Evolutionary conservation across 2,888 invertebrate genomes (phyloP).

Genomic region (Macrosiphum euphorbiae): DNA sequence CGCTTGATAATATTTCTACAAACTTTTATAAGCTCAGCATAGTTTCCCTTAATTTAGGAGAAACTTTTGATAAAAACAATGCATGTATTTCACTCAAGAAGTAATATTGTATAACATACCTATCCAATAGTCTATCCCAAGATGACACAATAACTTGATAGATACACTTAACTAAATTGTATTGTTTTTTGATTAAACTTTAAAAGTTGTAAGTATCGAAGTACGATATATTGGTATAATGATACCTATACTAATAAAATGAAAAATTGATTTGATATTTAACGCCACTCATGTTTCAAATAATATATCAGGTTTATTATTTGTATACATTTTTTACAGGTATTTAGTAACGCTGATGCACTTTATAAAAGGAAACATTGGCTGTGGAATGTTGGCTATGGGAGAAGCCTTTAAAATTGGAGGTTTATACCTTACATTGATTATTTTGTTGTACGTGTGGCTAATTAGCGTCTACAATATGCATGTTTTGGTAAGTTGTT

Average conservation of each 20-base stretch:
- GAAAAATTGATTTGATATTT: not conserved
- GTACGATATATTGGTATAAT: not conserved
- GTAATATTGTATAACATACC: not conserved
- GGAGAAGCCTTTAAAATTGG: conserved; percentile 95
- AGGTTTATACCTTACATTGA: conserved; percentile 72
- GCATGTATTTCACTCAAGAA: not conserved
- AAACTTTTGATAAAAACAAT: not conserved
- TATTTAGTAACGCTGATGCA: conserved; percentile 91
- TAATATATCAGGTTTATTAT: not conserved
- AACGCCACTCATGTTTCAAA: not conserved
- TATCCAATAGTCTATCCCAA: not conserved
- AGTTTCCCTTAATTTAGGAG: not conserved
- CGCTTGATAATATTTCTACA: not conserved
- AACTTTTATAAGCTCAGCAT: not conserved
- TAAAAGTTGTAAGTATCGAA: not conserved
- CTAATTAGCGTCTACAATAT: conserved; percentile 91
- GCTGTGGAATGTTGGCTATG: conserved; percentile 96
- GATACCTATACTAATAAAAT: not conserved
- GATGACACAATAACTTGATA: not conserved
- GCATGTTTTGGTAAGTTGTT: conserved; percentile 82
- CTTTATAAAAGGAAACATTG: conserved; percentile 95
- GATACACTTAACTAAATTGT: not conserved
- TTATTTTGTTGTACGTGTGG: conserved; percentile 70
- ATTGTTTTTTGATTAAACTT: not conserved
- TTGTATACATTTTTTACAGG: conserved; percentile 71